A percentile compares a stretch with the other conserved stretches of the same genome.
phyloP scores from a whole-genome alignment of 1,140 invertebrate genomes.

The Octopus sinensis region DNA sequence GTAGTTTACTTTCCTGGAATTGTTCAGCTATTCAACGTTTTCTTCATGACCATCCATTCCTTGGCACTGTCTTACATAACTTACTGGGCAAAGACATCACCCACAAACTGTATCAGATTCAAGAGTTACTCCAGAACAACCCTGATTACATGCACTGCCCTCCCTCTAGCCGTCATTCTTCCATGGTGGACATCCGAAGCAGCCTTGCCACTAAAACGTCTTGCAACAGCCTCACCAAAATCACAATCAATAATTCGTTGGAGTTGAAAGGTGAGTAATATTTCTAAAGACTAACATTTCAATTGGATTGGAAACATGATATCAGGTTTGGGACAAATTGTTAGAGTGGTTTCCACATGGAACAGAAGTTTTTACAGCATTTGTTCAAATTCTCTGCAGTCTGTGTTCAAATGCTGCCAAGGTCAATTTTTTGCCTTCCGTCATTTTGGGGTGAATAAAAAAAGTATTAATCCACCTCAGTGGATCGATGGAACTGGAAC shows the following conservation, averaged over 20 bases:
- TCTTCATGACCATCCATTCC: slow-evolving; percentile 68
- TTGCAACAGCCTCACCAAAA: slow-evolving; percentile 19
- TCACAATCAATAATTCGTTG: slow-evolving; percentile 3
- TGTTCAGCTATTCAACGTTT: slow-evolving; percentile 70
- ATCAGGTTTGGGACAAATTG: too few relatives aligned
- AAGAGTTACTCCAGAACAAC: slow-evolving; percentile 36
- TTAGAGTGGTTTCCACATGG: too few relatives aligned
- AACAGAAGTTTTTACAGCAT: too few relatives aligned
- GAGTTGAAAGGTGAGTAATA: slow-evolving; percentile 1
- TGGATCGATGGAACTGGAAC: too few relatives aligned
- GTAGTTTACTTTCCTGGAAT: slow-evolving; percentile 76
- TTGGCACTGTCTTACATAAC: slow-evolving; percentile 72
- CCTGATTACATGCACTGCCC: slow-evolving; percentile 32
- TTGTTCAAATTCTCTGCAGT: too few relatives aligned
- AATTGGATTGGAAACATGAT: too few relatives aligned
- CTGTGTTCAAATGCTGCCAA: too few relatives aligned
- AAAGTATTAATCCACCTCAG: too few relatives aligned
- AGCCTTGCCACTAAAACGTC: slow-evolving; percentile 31
- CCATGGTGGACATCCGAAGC: slow-evolving; percentile 36
- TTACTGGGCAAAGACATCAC: slow-evolving; percentile 84
- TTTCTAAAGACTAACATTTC: too few relatives aligned
- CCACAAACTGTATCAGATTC: slow-evolving; percentile 69
- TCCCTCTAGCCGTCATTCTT: slow-evolving; percentile 30
- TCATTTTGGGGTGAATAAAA: too few relatives aligned
- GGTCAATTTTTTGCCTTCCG: too few relatives aligned